Evolutionary conservation across 2,113 vertebrate species (phyloP), one percentile per base, ranked within the genome.

Genomic region (Lasiurus cinereus): DNA sequence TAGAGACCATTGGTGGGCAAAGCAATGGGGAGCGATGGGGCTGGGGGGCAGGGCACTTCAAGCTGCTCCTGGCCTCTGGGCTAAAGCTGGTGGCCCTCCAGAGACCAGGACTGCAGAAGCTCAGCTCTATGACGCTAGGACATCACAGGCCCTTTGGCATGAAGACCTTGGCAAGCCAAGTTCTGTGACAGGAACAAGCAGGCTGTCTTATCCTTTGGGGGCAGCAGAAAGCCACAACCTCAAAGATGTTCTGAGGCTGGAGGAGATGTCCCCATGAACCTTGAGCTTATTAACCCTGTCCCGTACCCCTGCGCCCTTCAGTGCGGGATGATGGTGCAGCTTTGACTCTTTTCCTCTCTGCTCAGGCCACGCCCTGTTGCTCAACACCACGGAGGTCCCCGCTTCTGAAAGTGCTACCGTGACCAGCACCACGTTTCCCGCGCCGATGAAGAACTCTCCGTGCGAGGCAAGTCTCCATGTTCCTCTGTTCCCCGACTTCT

Each of bases 371-470:
- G 97, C 98, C 2, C 98, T 99, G 86, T 96, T 98, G 84, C 98
- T 99, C 72, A 99, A 99, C 88, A 99, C 99, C 92, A 98, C 98
- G 27, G 99, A 99, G 29, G 97, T 95, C 77, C 98, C 98, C 96
- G 92, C 98, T 36, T 97, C 97, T 14, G 96, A 98, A 91, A 98
- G 98, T 59, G 98, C 98, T 2, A 90, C 98, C 4, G 97, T 99
- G 96, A 99, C 98, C 97, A 99, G 99, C 66, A 95, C 98, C 0
- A 96, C 98, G 0, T 99, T 99, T 96, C 99, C 99, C 0, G 98
- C 99, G 50, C 99, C 99, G 11, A 98, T 99, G 72, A 99, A 99
- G 97, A 99, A 99, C 96, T 99, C 99, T 13, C 99, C 98, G 0
- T 99, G 99, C 50, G 98, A 98, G 98, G 99, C 98, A 98, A 99